Evolutionary conservation across 2,113 vertebrate species (phyloP), one percentile per base, ranked within the genome.

Genomic region (Gnathonemus longibarbis): DNA sequence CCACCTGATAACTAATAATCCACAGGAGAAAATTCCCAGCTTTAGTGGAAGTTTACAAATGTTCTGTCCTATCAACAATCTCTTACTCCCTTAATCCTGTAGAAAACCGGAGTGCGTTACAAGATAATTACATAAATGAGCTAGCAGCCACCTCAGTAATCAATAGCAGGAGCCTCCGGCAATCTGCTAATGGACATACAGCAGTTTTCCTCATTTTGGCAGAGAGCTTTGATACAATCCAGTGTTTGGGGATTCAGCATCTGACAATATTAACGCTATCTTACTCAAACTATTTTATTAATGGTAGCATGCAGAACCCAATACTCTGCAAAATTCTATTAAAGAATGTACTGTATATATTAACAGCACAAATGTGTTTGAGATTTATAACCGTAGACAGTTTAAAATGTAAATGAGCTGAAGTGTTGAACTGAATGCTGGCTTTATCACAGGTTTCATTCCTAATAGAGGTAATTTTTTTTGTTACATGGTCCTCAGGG

Each of bases 21-120:
- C 4, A 62, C 17, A n/a, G 15, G n/a, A 58, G 87, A 42, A 42
- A 39, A 42, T 42, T 9, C 9, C 24, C 53, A 48, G 56, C 56
- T 62, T 42, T 88, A 56, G n/a, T 88, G n/a, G 42, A n/a, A 45
- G 87, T 88, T 66, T 58, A 88, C 87, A 88, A n/a, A 46, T 62
- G 21, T 4, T 11, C 56, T 62, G 35, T n/a, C 21, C 42, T 48
- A 53, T 27, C 86, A 88, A 56, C 50, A 19, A 21, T 58, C 6
- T 56, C 56, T 88, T 27, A 15, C 8, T 53, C 39, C 17, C 19
- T 48, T 88, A 39, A 58, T 88, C 24, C 35, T 88, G 50, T 19
- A n/a, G 11, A 52, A 87, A 56, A 87, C 17, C 27, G 3, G 50
- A 53, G 49, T 21, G 13, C 7, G 27, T 87, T 87, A 87, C 49